Percentiles rank a stretch among this genome's conserved stretches.
Evolutionary conservation across 2,113 vertebrate species (phyloP).

Genomic region (Zosterops borbonicus): DNA sequence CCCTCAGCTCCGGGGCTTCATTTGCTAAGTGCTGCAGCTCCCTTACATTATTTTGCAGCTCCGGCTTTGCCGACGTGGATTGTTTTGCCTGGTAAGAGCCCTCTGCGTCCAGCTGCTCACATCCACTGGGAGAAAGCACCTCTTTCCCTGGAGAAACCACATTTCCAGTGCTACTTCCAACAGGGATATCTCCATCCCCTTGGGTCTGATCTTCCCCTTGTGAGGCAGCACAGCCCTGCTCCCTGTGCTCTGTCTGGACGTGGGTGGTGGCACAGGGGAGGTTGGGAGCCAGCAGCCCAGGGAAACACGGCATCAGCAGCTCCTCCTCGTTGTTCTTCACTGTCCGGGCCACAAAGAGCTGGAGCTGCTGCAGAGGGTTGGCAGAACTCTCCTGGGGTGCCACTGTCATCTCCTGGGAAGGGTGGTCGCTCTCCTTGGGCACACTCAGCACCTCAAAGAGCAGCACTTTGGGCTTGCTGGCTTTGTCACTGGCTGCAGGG

Average conservation of each 20-base stretch:
- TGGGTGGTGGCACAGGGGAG: not conserved
- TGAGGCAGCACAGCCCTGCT: not conserved
- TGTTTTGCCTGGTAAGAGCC: not conserved
- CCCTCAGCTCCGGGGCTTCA: not conserved
- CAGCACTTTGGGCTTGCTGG: not conserved
- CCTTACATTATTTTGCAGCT: not conserved
- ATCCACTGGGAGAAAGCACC: not conserved
- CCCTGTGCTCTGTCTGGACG: not conserved
- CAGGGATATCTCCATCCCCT: not conserved
- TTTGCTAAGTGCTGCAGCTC: not conserved
- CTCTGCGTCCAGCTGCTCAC: not conserved
- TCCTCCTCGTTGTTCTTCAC: conserved; percentile 65
- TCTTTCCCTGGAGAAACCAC: not conserved
- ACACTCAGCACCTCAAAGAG: conserved; percentile 31
- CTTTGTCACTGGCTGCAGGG: not conserved
- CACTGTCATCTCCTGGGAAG: not conserved
- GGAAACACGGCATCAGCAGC: conserved; percentile 23
- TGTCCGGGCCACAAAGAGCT: conserved; percentile 66
- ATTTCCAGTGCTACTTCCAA: not conserved
- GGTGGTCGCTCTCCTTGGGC: not conserved
- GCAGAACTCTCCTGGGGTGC: not conserved
- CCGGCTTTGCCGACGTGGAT: not conserved
- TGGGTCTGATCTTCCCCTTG: not conserved
- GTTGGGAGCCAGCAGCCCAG: not conserved
- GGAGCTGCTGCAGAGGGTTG: conserved; percentile 68